Evolutionary conservation across 2,113 vertebrate species (phyloP).

Genomic region (Ondatra zibethicus): DNA sequence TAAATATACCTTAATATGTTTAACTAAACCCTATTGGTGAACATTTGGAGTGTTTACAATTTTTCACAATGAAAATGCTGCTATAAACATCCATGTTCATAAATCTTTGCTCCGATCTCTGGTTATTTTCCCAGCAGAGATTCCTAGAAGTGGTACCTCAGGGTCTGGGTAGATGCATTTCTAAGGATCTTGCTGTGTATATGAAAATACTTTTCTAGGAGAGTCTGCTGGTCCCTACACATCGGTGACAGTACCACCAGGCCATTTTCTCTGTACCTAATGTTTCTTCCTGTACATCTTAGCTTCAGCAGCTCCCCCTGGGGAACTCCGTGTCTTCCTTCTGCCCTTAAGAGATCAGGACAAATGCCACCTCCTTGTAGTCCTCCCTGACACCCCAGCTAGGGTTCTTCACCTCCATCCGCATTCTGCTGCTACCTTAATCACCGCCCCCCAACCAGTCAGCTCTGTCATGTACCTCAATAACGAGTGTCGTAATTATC

Average conservation of each 20-base stretch:
- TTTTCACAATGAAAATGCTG: constrained; percentile 77
- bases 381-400: background rate
- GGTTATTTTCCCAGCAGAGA: constrained; percentile 73
- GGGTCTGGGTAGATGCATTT: background rate
- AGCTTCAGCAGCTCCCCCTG: background rate
- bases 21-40: constrained; percentile 59
- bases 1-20: constrained; percentile 77
- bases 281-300: background rate
- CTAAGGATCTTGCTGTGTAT: background rate
- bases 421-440: background rate
- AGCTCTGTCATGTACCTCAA: background rate
- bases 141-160: constrained; percentile 64
- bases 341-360: background rate
- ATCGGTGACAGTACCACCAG: background rate
- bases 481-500: background rate
- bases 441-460: constrained; percentile 1
- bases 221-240: fast-evolving
- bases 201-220: background rate
- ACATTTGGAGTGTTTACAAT: constrained; percentile 72
- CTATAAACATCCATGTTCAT: constrained; percentile 74
- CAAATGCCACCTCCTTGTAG: constrained; percentile 25
- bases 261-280: background rate
- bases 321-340: background rate
- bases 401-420: background rate
- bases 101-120: constrained; percentile 72